Evolutionary conservation across 1,140 invertebrate genomes (phyloP), one percentile per base, ranked within the genome.

Genomic region (Cydia splendana): DNA sequence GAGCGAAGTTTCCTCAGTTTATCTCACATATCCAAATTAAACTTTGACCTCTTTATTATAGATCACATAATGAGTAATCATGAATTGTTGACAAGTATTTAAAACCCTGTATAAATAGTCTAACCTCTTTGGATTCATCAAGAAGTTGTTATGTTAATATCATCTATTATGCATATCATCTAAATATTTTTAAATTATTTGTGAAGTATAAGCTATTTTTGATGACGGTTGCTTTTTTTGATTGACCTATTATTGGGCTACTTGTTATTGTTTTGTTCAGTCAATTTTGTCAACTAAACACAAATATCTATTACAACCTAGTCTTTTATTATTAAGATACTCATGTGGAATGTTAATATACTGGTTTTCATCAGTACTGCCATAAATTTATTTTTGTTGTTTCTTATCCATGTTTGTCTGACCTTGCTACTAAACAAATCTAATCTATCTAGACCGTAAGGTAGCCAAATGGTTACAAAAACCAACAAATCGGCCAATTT

Each of bases 401-500:
- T 57, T 57, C 53, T 57, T 57, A 57, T 57, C 53, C 15, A 57
- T 57, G n/a, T 57, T 57, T 57, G 53, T 57, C 53, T 57, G 53
- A 57, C n/a, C 18, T 57, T 65, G 65, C 20, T 65, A 30, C n/a
- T 65, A 30, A 65, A 65, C 28, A 69, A n/a, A n/a, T n/a, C n/a
- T n/a, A 67, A 24, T 10, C 65, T 30, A 30, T 69, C 65, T 34
- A 5, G 30, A 38, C 65, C 34, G 15, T 69, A n/a, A 34, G 13
- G 65, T 34, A 38, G 15, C 65, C 13, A 69, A 69, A 69, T 69
- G 10, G 38, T 69, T 69, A 69, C 65, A 69, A 18, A 69, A 69
- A 69, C 15, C 65, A 69, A 69, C 30, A 18, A 69, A 18, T 34
- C 28, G n/a, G 15, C 7, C 65, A 69, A 30, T 34, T 69, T 69